Percentiles rank a stretch among this genome's conserved stretches.
phyloP scores from a whole-genome alignment of 2,888 invertebrate genomes.

The Helleia helle region DNA sequence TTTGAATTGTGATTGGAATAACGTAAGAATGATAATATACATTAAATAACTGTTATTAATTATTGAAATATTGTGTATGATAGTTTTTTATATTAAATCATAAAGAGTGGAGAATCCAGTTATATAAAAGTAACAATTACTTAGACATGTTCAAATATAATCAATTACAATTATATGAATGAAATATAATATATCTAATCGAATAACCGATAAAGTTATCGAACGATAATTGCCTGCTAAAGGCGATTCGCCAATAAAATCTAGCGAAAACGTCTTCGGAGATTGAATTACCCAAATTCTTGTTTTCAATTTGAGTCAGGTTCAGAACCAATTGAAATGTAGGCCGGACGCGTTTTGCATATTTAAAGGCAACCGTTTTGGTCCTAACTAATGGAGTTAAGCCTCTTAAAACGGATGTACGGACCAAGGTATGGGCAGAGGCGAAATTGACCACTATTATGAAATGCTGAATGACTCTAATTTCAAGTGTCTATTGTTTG shows the following conservation, averaged over 20 bases:
- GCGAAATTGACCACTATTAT: too few species aligned
- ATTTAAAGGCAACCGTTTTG: constrained; percentile 38
- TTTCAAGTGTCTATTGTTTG: too few species aligned
- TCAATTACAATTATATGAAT: neutral
- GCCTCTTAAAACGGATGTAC: constrained; percentile 26
- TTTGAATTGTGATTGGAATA: too few species aligned
- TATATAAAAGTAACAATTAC: too few species aligned
- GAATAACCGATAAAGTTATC: neutral
- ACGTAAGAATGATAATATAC: too few species aligned
- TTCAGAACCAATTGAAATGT: constrained; percentile 30
- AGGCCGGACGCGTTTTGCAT: constrained; percentile 40
- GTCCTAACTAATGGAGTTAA: constrained; percentile 40
- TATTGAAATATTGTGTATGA: too few species aligned
- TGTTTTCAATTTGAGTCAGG: constrained; percentile 19
- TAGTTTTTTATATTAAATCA: too few species aligned
- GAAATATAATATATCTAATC: neutral
- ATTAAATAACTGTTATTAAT: too few species aligned
- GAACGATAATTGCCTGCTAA: neutral
- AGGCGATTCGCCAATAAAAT: constrained; percentile 5
- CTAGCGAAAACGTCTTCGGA: neutral
- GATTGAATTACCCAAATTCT: constrained; percentile 14
- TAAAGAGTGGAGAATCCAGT: too few species aligned
- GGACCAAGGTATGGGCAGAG: constrained; percentile 2
- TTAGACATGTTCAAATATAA: neutral
- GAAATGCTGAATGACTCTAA: too few species aligned